Percentiles rank a stretch among this genome's conserved stretches.
These are phyloP conservation scores for Motacilla tschutschensis DNA, from an alignment of 2,113 vertebrate species.

Conservation along the genomic window DNA sequence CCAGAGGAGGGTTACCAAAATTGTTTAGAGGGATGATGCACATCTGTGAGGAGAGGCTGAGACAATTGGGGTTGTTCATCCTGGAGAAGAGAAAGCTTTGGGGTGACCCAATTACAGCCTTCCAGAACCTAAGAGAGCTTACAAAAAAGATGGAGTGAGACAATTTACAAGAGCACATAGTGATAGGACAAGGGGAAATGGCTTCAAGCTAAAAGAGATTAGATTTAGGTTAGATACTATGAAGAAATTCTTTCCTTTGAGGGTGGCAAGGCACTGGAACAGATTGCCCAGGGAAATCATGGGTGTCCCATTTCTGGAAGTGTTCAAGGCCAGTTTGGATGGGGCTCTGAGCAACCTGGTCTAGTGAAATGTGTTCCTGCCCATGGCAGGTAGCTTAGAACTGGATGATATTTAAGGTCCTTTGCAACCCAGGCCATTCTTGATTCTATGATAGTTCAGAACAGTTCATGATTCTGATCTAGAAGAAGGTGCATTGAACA, in stretches of 20 bases:
- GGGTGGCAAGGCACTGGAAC: background rate
- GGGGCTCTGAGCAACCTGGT: background rate
- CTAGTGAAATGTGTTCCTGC: background rate
- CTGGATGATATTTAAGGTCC: background rate
- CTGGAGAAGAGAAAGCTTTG: background rate
- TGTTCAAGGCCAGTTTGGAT: background rate
- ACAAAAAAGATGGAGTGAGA: background rate
- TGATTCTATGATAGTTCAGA: background rate
- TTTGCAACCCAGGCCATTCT: background rate
- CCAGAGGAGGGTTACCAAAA: background rate
- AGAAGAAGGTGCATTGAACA: background rate
- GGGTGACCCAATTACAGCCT: background rate
- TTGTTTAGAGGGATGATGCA: background rate
- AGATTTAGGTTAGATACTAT: background rate
- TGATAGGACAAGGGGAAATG: background rate
- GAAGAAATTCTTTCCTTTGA: background rate
- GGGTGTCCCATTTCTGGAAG: background rate
- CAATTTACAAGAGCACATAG: background rate
- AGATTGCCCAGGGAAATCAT: background rate
- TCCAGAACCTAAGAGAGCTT: background rate
- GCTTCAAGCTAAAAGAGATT: background rate
- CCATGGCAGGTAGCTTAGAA: background rate
- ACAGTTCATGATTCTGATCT: background rate
- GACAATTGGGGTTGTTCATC: background rate
- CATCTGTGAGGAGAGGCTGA: background rate